Conservation (phyloP, 2,797 vertebrate species). For the Austrolebias charrua region DNA sequence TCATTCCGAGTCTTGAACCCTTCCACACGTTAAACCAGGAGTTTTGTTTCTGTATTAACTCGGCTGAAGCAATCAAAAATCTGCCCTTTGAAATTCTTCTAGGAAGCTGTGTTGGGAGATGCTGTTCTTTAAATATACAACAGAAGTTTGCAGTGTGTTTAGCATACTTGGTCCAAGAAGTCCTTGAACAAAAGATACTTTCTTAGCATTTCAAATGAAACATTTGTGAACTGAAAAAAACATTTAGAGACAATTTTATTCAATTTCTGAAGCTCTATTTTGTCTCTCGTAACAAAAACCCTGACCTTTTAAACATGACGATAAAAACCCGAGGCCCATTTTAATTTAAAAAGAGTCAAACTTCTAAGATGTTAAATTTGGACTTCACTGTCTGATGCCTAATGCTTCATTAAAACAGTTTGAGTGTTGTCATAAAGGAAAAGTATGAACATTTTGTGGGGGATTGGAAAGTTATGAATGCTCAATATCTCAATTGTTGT, state of each 20-base stretch:
- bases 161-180: neutral
- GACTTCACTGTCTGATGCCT: neutral
- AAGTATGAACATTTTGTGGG: too few species aligned
- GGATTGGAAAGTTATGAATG: too few species aligned
- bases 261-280: neutral
- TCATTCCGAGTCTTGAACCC: neutral
- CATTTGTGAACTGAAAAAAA: neutral
- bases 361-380: neutral
- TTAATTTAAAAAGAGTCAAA: neutral
- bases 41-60: slow-evolving; percentile 2
- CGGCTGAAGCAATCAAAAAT: slow-evolving; percentile 4
- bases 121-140: too few species aligned
- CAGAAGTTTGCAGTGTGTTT: neutral
- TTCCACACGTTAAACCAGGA: neutral
- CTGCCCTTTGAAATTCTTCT: slow-evolving; percentile 7
- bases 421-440: too few species aligned
- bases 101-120: neutral
- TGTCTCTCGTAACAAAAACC: neutral
- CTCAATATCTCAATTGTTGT: too few species aligned
- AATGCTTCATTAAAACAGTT: neutral
- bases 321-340: neutral
- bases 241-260: too few species aligned
- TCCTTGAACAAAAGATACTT: neutral
- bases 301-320: neutral
- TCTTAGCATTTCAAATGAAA: neutral